Base-by-base conservation (phyloP, 1,140 invertebrate genomes). In the Drosophila bocki region DNA sequence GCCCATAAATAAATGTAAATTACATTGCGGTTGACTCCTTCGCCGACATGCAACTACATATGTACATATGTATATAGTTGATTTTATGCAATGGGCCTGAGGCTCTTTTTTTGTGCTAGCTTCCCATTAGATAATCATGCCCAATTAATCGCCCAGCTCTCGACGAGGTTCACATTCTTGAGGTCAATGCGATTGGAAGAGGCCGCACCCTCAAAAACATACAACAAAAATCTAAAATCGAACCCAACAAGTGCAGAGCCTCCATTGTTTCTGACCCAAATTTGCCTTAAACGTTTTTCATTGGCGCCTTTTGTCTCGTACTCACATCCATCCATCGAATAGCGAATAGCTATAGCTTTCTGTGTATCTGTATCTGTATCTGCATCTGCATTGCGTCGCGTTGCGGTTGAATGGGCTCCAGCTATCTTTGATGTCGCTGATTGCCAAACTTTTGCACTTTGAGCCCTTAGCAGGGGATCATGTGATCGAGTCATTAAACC, bases 371-470 rank as follows among this genome's bases (percentile, higher is more conserved):
- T 70, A 63, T 61, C 57, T 77, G 78, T 78, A 68, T 78, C 67
- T 82, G 65, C 35, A 75, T 65, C 71, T 57, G 29, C 35, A 53
- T 80, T 79, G 76, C 83, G 84, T 84, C 51, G 78, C 85, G 84
- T 82, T 88, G 85, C 85, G 85, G 85, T 88, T 88, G 85, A 88
- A 88, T 88, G 80, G 85, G 56, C 71, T 64, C 72, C 78, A 90
- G 45, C 77, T 69, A 90, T 90, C 84, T 88, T 84, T 78, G 77
- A 84, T 88, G 83, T 75, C 78, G 65, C 45, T 65, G 82, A 85
- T 87, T 88, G 78, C 85, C 85, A 88, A 88, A 88, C 80, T 85
- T 70, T 77, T 91, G 86, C 75, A 75, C 88, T 85, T 57, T 58
- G 72, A 87, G 69, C 85, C 84, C 84, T 78, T 83, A 75, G 78